Percentiles rank a stretch among this genome's conserved stretches.
Conservation (phyloP, 2,113 vertebrate species). For the Pyrgilauda ruficollis region DNA sequence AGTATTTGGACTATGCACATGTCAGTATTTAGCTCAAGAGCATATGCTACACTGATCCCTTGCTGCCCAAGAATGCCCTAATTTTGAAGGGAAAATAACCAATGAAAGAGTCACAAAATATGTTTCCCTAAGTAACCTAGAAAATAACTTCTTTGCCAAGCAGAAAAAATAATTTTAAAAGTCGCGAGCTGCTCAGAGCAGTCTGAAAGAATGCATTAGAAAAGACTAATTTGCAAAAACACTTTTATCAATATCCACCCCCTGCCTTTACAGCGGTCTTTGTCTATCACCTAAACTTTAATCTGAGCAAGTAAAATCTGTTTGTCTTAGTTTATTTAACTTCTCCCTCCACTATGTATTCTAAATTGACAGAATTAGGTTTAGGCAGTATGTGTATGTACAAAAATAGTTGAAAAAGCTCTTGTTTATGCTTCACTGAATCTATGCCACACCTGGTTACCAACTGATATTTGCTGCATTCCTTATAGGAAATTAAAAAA, state of each 20-base stretch:
- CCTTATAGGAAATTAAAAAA: conserved; percentile 78
- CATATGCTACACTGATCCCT: background rate
- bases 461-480: conserved; percentile 78
- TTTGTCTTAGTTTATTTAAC: conserved; percentile 36
- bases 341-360: conserved; percentile 29
- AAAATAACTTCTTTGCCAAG: conserved; percentile 6
- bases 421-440: conserved; percentile 81
- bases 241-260: background rate
- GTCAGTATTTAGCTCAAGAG: background rate
- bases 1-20: background rate
- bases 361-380: conserved; percentile 54
- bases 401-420: conserved; percentile 66
- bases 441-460: conserved; percentile 85
- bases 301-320: conserved; percentile 52
- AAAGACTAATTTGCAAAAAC: conserved; percentile 7
- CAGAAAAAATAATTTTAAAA: background rate
- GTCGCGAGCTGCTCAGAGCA: background rate
- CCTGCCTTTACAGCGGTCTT: background rate
- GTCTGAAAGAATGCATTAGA: background rate
- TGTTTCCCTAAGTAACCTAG: background rate
- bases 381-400: conserved; percentile 21
- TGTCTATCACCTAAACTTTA: conserved; percentile 28
- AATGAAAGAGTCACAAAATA: conserved; percentile 6
- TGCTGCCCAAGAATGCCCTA: conserved; percentile 13
- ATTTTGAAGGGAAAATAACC: conserved; percentile 19